phyloP scores from a whole-genome alignment of 2,888 invertebrate genomes.

The Cryptus viduatorius region DNA sequence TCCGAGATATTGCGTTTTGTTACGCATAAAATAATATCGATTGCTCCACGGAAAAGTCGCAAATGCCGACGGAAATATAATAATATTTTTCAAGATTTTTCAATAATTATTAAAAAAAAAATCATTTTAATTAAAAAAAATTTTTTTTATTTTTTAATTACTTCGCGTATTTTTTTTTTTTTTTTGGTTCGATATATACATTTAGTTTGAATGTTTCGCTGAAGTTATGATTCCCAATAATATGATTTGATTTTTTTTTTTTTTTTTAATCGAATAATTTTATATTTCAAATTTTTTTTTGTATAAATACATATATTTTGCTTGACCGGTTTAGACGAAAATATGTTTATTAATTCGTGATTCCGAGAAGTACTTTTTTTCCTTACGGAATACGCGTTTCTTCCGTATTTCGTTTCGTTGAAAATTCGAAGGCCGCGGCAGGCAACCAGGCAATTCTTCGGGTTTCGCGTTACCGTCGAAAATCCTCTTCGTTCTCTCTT shows the following conservation, averaged over 20 bases:
- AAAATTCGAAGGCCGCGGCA: not conserved
- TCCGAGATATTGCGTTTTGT: constrained; percentile 17
- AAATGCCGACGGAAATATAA: not conserved
- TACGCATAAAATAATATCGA: constrained; percentile 9
- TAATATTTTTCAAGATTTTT: not conserved
- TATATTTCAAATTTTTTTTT: too few relatives aligned
- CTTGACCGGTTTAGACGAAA: too few relatives aligned
- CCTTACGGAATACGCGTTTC: not conserved
- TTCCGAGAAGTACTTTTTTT: too few relatives aligned
- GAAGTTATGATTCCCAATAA: not conserved
- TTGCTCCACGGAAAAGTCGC: too few relatives aligned
- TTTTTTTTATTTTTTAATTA: too few relatives aligned
- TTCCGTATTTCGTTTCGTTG: not conserved
- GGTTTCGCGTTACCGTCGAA: not conserved
- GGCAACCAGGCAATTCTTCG: not conserved
- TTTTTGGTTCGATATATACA: too few relatives aligned
- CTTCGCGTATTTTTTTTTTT: too few relatives aligned
- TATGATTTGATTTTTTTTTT: too few relatives aligned
- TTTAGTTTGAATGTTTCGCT: not conserved
- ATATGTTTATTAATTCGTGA: too few relatives aligned
- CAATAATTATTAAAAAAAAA: too few relatives aligned
- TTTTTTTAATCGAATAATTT: not conserved
- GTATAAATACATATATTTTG: too few relatives aligned
- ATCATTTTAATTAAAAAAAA: too few relatives aligned
- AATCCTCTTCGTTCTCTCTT: not conserved